These are phyloP conservation scores for Diarsia dahlii DNA, from an alignment of 2,888 invertebrate species.

Conservation along the genomic window DNA sequence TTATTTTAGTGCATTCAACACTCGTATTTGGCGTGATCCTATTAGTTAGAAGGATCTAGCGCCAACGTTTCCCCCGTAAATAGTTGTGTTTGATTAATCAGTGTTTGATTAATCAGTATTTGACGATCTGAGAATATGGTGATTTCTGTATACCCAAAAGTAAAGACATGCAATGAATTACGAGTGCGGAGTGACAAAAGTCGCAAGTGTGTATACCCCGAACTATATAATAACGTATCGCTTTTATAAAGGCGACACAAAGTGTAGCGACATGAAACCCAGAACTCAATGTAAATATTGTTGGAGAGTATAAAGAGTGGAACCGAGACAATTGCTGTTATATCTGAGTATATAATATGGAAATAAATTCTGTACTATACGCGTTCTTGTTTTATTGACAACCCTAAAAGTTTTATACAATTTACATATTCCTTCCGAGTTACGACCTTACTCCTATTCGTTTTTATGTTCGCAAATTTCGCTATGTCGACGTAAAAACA, in stretches of 20 bases:
- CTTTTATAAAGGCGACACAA: conserved; percentile 38
- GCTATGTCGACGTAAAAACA: conserved; percentile 33
- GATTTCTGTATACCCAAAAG: neutral
- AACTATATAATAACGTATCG: conserved; percentile 13
- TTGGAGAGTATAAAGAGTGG: conserved; percentile 78
- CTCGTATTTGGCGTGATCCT: neutral
- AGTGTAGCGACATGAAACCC: conserved; percentile 69
- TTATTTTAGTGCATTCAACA: conserved; percentile 1
- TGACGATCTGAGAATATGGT: neutral
- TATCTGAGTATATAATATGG: conserved; percentile 87
- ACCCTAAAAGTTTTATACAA: conserved; percentile 55
- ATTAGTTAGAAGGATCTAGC: neutral
- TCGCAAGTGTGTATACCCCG: conserved; percentile 16
- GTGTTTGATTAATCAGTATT: conserved; percentile 1
- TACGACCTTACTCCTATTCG: conserved; percentile 43
- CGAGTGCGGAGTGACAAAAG: neutral
- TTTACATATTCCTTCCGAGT: conserved; percentile 55
- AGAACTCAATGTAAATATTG: conserved; percentile 85
- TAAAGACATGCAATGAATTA: neutral
- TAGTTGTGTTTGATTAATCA: neutral
- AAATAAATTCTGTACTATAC: conserved; percentile 89
- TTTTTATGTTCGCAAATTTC: conserved; percentile 50
- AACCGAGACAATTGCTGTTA: conserved; percentile 82
- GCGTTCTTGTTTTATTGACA: conserved; percentile 73
- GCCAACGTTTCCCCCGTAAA: neutral